Evolutionary conservation across 2,113 vertebrate species (phyloP).

Genomic region (Petrocephalus microphthalmus): DNA sequence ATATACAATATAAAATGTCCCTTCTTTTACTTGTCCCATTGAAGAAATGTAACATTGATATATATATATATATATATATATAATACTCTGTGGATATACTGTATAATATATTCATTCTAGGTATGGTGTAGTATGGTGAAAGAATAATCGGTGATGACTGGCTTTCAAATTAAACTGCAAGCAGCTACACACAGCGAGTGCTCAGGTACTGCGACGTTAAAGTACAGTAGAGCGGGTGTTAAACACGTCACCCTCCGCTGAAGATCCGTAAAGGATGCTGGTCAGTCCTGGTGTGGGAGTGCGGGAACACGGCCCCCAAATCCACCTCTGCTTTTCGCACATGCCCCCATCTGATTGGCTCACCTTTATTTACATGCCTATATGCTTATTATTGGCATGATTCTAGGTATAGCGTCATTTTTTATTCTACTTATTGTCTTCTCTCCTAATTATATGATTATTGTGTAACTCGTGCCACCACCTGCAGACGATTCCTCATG

Average conservation of each 20-base stretch:
- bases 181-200: neutral
- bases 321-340: neutral
- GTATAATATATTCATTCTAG: neutral
- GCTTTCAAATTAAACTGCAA: neutral
- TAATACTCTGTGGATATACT: neutral
- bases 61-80: no score
- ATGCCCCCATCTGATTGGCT: neutral
- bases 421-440: neutral
- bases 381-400: neutral
- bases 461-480: neutral
- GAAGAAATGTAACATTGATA: neutral
- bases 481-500: neutral
- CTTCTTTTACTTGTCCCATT: neutral
- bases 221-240: neutral
- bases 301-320: neutral
- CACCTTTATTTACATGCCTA: neutral
- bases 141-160: neutral
- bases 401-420: neutral
- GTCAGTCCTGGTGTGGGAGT: neutral
- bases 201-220: neutral
- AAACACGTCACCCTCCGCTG: neutral
- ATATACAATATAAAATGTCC: neutral
- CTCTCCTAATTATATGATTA: neutral
- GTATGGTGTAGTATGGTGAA: neutral
- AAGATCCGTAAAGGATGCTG: neutral